A percentile compares a stretch with the other conserved stretches of the same genome.
These are phyloP conservation scores for Bradypus variegatus DNA, from an alignment of 2,797 vertebrate genomes.

Conservation along the genomic window DNA sequence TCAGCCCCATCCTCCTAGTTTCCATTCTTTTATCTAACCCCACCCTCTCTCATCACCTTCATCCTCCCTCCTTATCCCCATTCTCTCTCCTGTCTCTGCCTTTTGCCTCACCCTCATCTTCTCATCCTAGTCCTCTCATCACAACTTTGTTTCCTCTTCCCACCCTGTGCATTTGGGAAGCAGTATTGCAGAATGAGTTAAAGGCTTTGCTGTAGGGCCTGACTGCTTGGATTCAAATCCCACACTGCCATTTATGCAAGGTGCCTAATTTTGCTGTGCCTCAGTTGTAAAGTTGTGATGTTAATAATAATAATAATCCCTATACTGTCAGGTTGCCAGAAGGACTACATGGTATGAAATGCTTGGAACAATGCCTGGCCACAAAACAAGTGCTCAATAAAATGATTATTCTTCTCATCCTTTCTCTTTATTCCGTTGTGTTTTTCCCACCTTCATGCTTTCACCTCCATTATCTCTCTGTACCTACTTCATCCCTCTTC, in stretches of 20 bases:
- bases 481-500: neutral
- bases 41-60: neutral
- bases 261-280: neutral
- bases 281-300: neutral
- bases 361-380: neutral
- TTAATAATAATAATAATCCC: neutral
- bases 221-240: neutral
- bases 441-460: neutral
- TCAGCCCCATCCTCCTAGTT: neutral
- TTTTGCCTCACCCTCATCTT: conserved; percentile 26
- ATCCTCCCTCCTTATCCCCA: neutral
- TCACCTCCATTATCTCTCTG: neutral
- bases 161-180: neutral
- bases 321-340: neutral
- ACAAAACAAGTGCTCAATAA: neutral
- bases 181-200: neutral
- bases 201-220: neutral
- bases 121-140: conserved; percentile 7
- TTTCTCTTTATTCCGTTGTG: neutral
- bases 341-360: neutral
- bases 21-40: neutral
- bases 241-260: neutral
- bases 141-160: neutral
- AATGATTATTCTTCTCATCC: neutral
- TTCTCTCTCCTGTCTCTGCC: conserved; percentile 7